phyloP scores from a whole-genome alignment of 1,140 invertebrate species.

The Brachionus angularis region DNA sequence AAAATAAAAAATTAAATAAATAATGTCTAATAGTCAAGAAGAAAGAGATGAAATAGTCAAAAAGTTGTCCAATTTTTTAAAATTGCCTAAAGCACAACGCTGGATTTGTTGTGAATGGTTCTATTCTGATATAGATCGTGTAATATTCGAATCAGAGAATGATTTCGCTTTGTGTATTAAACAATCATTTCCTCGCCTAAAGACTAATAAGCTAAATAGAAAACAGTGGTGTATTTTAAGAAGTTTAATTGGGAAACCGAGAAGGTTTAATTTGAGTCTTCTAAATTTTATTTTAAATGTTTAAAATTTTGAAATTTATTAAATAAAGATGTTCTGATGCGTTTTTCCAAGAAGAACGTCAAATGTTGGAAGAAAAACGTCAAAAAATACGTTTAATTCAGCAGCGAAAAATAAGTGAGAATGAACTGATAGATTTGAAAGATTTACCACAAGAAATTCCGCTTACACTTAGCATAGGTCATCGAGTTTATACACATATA shows the following conservation, averaged over 20 bases:
- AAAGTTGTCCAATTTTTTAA: constrained; percentile 85
- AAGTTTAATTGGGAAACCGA: constrained; percentile 91
- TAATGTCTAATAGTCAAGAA: neutral
- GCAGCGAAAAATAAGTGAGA: constrained; percentile 81
- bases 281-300: too few relatives aligned
- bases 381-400: constrained; percentile 88
- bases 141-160: constrained; percentile 89
- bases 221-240: constrained; percentile 93
- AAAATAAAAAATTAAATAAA: neutral
- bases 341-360: constrained; percentile 90
- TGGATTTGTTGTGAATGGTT: constrained; percentile 99
- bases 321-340: constrained; percentile 66
- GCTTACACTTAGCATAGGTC: constrained; percentile 88
- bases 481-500: constrained; percentile 76
- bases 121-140: constrained; percentile 93
- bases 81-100: constrained; percentile 95
- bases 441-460: constrained; percentile 91
- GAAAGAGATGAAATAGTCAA: constrained; percentile 24
- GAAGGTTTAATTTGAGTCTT: too few relatives aligned
- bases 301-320: too few relatives aligned
- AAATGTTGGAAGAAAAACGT: constrained; percentile 80
- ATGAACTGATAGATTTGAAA: constrained; percentile 65
- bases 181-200: constrained; percentile 88
- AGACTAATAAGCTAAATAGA: constrained; percentile 75
- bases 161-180: constrained; percentile 90